phyloP scores from a whole-genome alignment of 2,113 vertebrate genomes.

The Oreochromis spilurus region DNA sequence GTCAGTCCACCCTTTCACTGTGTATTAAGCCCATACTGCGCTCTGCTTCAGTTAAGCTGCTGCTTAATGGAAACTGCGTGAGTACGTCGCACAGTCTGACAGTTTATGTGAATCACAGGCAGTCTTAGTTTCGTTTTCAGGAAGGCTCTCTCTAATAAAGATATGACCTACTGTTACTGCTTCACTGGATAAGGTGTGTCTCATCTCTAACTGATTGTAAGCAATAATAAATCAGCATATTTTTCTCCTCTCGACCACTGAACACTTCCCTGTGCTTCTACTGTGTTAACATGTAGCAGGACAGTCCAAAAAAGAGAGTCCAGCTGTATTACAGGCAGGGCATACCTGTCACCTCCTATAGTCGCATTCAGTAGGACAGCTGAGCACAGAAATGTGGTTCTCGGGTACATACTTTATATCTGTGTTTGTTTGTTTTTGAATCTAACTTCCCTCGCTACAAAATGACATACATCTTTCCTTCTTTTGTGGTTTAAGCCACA shows the following conservation, averaged over 20 bases:
- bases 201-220: neutral
- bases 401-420: accelerated
- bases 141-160: neutral
- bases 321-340: neutral
- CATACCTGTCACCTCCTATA: neutral
- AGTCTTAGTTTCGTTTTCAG: neutral
- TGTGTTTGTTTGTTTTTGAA: neutral
- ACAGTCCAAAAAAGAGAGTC: neutral
- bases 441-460: neutral
- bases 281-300: neutral
- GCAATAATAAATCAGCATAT: neutral
- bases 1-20: neutral
- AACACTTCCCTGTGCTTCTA: neutral
- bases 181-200: neutral
- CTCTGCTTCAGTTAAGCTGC: neutral
- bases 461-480: neutral
- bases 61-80: neutral
- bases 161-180: neutral
- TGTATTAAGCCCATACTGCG: neutral
- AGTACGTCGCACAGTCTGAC: neutral
- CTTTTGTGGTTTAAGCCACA: slow-evolving; percentile 62
- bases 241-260: accelerated
- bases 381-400: neutral
- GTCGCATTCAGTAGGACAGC: neutral
- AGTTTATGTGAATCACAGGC: neutral